A percentile compares a stretch with the other conserved stretches of the same genome.
These are phyloP conservation scores for Steinernema khuongi DNA, from an alignment of 1,140 invertebrate species.

Conservation along the genomic window DNA sequence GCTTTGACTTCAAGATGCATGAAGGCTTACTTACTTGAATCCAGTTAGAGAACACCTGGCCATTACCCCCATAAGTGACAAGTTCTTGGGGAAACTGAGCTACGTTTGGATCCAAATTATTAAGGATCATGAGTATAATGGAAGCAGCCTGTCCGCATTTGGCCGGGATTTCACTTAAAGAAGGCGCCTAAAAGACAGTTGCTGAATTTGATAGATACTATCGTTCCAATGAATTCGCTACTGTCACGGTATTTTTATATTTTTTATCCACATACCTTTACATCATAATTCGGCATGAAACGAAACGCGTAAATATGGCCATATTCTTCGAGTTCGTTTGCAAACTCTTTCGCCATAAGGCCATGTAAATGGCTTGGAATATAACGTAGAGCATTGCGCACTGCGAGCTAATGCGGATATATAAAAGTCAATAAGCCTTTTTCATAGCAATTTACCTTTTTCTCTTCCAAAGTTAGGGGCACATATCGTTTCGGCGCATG, in stretches of 20 bases:
- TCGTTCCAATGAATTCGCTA: background rate
- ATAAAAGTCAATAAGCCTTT: background rate
- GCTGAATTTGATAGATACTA: conserved; percentile 1
- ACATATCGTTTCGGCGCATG: conserved; percentile 48
- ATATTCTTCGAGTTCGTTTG: conserved; percentile 64
- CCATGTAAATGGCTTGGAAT: conserved; percentile 64
- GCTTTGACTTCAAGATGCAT: conserved; percentile 17
- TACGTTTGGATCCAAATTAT: conserved; percentile 67
- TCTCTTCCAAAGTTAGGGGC: conserved; percentile 43
- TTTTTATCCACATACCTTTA: conserved; percentile 61
- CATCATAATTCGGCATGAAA: conserved; percentile 63
- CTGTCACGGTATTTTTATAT: background rate
- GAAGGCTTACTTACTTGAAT: conserved; percentile 63
- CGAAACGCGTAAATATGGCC: conserved; percentile 72
- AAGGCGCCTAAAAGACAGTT: conserved; percentile 63
- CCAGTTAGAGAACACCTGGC: conserved; percentile 71
- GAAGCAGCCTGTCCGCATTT: conserved; percentile 64
- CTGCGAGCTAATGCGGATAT: conserved; percentile 23
- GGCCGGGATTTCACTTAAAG: conserved; percentile 65
- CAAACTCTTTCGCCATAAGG: conserved; percentile 65
- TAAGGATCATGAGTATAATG: conserved; percentile 70
- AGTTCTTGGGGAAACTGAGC: conserved; percentile 66
- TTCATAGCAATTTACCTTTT: conserved; percentile 42
- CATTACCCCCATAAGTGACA: conserved; percentile 70
- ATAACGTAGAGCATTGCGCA: conserved; percentile 63